Evolutionary conservation across 2,113 vertebrate genomes (phyloP).

Genomic region (Melanotaenia duboulayi): DNA sequence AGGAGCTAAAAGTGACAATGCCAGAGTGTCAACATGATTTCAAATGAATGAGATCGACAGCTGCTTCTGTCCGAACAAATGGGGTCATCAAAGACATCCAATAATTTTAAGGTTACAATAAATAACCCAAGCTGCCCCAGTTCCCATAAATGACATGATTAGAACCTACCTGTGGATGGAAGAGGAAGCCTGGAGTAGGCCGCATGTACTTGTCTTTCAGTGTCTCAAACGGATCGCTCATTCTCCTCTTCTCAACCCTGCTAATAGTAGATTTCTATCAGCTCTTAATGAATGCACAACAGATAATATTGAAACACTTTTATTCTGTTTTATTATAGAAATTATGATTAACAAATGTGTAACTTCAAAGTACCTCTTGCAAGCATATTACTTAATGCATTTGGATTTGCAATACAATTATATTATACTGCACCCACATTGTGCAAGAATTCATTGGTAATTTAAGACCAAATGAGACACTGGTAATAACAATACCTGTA

Average conservation of each 20-base stretch:
- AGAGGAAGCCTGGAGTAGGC: conserved; percentile 94
- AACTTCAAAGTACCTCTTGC: background rate
- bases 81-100: background rate
- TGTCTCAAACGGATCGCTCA: conserved; percentile 96
- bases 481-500: conserved; percentile 92
- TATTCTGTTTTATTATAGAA: background rate
- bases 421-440: background rate
- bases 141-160: background rate
- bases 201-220: conserved; percentile 99
- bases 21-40: conserved; percentile 2
- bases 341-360: background rate
- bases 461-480: conserved; percentile 28
- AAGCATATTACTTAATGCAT: background rate
- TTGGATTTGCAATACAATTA: background rate
- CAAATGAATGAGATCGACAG: background rate
- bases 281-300: conserved; percentile 65
- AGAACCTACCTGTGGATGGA: conserved; percentile 95
- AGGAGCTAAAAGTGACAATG: conserved; percentile 3
- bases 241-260: conserved; percentile 99
- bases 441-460: background rate
- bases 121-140: background rate
- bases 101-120: background rate
- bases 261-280: conserved; percentile 90
- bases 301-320: background rate
- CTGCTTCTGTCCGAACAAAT: background rate